Evolutionary conservation across 2,797 vertebrate species (phyloP), one percentile per base, ranked within the genome.

Genomic region (Tokudaia tokunoshimensis): DNA sequence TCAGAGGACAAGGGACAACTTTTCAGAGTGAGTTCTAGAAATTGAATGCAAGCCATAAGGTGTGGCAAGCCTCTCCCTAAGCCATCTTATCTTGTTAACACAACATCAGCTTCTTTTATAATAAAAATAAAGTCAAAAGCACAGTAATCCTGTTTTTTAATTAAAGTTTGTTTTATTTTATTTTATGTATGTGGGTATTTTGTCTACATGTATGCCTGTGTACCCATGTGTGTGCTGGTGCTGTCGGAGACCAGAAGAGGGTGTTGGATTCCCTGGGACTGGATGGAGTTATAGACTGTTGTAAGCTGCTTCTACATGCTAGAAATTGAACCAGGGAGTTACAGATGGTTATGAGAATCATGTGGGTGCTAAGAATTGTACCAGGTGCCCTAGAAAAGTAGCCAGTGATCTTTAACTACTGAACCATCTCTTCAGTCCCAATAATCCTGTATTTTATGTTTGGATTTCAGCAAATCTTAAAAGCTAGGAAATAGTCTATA

Each of bases 401-500:
- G 37, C 37, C 37, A 29, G 24, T 83, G 37, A 37, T 82, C 80
- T 82, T 82, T 82, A 61, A 82, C n/a, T 13, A 61, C 57, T 10
- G 13, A 82, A 12, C n/a, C n/a, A 29, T n/a, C 50, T 80, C 19
- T 55, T 31, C 10, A 55, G 19, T 80, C 50, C 78, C 78, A 80
- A 55, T 55, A 80, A n/a, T 80, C 10, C 78, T 22, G 19, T 61
- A 61, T 61, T 61, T 61, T 61, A 57, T 57, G 17, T 94, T 87
- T 91, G 17, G 6, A 84, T 91, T 96, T 96, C 50, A 74, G 50
- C 24, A 85, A 19, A 34, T 37, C 67, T 94, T 44, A 52, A 70
- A 26, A 63, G 83, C 29, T 75, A 89, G 31, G 74, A 79, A 83
- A 65, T 26, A 74, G 50, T 84, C 24, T 70, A 72, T 72, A 82